Base-by-base conservation (phyloP, 92 coral and sea anemone genomes). In the Phenganax marumi region DNA sequence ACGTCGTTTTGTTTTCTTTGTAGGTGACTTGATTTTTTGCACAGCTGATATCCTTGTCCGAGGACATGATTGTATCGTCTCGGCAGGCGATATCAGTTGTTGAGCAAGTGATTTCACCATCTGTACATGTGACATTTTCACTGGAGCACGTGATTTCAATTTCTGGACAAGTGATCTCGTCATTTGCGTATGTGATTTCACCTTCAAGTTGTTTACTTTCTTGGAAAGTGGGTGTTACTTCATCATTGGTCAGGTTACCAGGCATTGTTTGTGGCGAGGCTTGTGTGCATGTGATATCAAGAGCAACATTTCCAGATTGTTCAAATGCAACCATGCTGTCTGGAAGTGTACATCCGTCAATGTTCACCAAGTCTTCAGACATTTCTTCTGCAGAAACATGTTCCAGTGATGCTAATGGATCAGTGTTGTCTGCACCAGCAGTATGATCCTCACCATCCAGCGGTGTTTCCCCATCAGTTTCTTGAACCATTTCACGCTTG, bases 11-110 rank as follows among this genome's bases (percentile, higher is more conserved):
- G 48, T 66, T 49, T 24, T 14, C 43, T 10, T 47, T 3, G 72
- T 49, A 66, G 49, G 72, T 24, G 72, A 7, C 24, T 66, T 66
- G 49, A 49, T 66, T 49, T 66, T 66, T 24, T 24, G 72, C 24
- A 6, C 48, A 33, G 7, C 49, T 62, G 3, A 19, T 39, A 7
- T 19, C 25, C 12, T 19, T 23, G 13, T 62, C 12, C 10, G 33
- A 18, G 10, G 0, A 6, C 68, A 13, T 33, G n/a, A 66, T 25
- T 25, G 26, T 49, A n/a, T 66, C 48, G 0, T 66, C 43, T 25
- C 49, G 0, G 17, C 50, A 25, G 8, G 68, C 25, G 68, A 62
- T 21, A 7, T 62, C 68, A 16, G 10, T 39, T 1, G 10, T 17
- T 23, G 68, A 24, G 17, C 33, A 10, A 19, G 72, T 66, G 17